phyloP scores from a whole-genome alignment of 2,113 vertebrate genomes.

The Daphoenositta chrysoptera region DNA sequence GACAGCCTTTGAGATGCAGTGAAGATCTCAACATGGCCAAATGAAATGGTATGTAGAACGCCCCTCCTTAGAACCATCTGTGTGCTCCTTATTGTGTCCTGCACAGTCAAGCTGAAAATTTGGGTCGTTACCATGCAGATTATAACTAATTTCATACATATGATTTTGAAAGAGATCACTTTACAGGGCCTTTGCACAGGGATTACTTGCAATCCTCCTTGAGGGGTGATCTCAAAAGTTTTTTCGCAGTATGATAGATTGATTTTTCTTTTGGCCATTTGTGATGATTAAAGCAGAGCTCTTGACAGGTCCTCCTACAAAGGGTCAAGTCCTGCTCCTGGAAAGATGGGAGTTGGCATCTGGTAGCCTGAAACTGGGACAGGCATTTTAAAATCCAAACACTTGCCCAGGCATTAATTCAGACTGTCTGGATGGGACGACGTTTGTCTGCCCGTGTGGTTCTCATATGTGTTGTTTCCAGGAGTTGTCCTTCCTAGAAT shows the following conservation, averaged over 20 bases:
- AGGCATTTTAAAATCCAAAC: constrained; percentile 33
- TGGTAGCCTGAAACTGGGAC: constrained; percentile 11
- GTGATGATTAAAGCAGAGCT: constrained; percentile 42
- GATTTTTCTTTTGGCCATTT: constrained; percentile 47
- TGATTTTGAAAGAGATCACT: constrained; percentile 71
- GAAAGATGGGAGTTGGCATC: constrained; percentile 37
- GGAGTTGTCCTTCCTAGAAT: neutral
- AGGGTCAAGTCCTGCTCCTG: constrained; percentile 37
- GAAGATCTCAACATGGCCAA: neutral
- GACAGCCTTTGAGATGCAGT: neutral
- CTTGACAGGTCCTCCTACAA: constrained; percentile 30
- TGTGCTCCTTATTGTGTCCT: constrained; percentile 47
- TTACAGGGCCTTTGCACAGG: constrained; percentile 70
- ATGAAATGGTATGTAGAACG: neutral
- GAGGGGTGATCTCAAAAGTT: constrained; percentile 65
- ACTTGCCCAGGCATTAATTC: constrained; percentile 22
- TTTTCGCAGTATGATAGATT: constrained; percentile 54
- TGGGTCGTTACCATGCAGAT: constrained; percentile 68
- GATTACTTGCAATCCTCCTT: constrained; percentile 64
- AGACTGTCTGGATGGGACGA: constrained; percentile 3
- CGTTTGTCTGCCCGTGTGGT: neutral
- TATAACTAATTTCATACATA: constrained; percentile 72
- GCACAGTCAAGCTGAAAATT: constrained; percentile 56
- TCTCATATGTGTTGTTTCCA: neutral
- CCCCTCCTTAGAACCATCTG: constrained; percentile 22